A percentile compares a stretch with the other conserved stretches of the same genome.
These are phyloP conservation scores for Aplysina aerophoba DNA, from an alignment of 37 sponge, comb jelly and placozoan species.

Conservation along the genomic window DNA sequence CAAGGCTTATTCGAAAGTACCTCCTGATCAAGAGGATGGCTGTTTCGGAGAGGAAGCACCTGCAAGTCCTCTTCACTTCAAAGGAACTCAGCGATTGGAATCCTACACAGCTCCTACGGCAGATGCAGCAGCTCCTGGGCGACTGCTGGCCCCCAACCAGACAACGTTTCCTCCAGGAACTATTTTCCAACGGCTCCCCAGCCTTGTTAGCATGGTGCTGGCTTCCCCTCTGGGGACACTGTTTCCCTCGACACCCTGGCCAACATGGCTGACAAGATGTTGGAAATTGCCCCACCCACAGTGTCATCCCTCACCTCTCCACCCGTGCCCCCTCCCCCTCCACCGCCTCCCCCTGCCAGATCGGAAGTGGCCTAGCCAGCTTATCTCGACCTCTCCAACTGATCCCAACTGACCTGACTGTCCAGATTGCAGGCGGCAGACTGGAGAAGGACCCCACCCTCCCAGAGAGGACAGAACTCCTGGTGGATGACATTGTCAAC, in stretches of 20 bases:
- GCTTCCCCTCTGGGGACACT: conserved; percentile 45
- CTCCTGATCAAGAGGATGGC: conserved; percentile 46
- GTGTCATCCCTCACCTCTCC: conserved; percentile 21
- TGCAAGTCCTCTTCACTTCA: conserved; percentile 4
- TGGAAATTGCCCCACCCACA: conserved; percentile 54
- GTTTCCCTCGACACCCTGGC: conserved; percentile 38
- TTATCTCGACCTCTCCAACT: no score
- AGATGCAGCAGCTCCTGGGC: conserved; percentile 72
- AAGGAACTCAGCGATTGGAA: conserved; percentile 63
- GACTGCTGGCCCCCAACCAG: conserved; percentile 13
- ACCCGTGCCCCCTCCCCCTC: not conserved
- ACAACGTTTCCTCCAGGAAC: conserved; percentile 44
- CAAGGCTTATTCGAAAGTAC: conserved; percentile 47
- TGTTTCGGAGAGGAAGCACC: conserved; percentile 18
- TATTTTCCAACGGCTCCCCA: conserved; percentile 64
- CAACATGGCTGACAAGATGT: conserved; percentile 61
- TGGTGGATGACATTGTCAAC: conserved; percentile 47
- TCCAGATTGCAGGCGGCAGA: no score
- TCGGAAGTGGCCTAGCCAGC: conserved; percentile 13
- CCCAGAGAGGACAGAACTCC: conserved; percentile 20
- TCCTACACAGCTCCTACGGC: conserved; percentile 58
- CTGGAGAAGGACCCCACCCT: no score
- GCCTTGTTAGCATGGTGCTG: conserved; percentile 64
- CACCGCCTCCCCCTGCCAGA: not conserved
- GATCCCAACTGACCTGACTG: no score